A percentile compares a stretch with the other conserved stretches of the same genome.
Evolutionary conservation across 2,113 vertebrate genomes (phyloP).

Genomic region (Pseudolaguvia tuberculata): DNA sequence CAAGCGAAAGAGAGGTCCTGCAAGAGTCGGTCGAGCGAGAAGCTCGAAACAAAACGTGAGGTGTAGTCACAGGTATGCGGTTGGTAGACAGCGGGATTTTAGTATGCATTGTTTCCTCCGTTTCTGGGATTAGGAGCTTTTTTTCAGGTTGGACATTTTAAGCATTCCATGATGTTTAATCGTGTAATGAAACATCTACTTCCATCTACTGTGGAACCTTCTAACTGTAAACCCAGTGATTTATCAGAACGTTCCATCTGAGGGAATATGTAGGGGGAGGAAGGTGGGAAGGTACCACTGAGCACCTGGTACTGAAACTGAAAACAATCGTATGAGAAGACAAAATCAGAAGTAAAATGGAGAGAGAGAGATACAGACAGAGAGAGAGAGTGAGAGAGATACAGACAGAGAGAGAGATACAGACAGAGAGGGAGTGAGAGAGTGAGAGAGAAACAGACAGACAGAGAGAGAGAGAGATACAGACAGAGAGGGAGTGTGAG

Average conservation of each 20-base stretch:
- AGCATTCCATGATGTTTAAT: constrained; percentile 20
- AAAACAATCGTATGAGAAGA: constrained; percentile 46
- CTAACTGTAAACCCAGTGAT: constrained; percentile 39
- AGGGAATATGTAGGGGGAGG: constrained; percentile 42
- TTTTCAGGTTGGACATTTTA: constrained; percentile 2
- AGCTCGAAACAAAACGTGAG: background rate
- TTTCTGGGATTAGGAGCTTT: constrained; percentile 20
- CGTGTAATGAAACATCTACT: background rate
- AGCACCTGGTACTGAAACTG: constrained; percentile 51
- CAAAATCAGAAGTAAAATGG: constrained; percentile 23
- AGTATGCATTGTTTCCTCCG: background rate
- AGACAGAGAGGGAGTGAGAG: constrained; percentile 7
- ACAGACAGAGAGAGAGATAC: constrained; percentile 8
- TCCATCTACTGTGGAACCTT: background rate
- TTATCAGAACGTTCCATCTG: constrained; percentile 48
- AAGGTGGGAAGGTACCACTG: constrained; percentile 45
- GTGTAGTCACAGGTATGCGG: background rate
- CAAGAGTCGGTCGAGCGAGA: background rate
- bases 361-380: background rate
- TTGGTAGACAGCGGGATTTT: background rate
- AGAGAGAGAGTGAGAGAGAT: background rate
- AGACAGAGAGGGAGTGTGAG: no score
- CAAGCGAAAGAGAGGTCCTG: background rate
- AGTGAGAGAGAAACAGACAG: no score
- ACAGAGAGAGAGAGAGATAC: no score